Evolutionary conservation across 1,140 invertebrate species (phyloP).

Genomic region (Gonioctena quinquepunctata): DNA sequence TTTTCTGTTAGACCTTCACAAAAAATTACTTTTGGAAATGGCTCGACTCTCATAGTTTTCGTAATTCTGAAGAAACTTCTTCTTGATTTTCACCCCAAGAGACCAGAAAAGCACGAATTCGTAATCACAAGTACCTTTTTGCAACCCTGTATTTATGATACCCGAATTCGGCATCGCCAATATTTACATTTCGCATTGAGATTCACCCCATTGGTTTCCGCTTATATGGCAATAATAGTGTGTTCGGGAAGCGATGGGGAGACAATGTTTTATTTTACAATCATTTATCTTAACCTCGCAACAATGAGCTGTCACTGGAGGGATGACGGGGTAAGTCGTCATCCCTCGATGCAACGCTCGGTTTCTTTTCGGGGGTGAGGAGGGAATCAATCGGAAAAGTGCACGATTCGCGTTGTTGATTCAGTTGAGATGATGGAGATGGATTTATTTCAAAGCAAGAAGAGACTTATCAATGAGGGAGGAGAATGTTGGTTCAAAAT

Average conservation of each 20-base stretch:
- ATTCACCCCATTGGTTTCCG: constrained; percentile 43
- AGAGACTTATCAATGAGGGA: too few relatives aligned
- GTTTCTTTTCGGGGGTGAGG: neutral
- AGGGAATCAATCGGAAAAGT: neutral
- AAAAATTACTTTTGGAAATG: too few relatives aligned
- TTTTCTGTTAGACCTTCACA: too few relatives aligned
- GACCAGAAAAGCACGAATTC: too few relatives aligned
- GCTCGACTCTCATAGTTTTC: too few relatives aligned
- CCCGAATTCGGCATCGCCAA: neutral
- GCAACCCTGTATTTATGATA: too few relatives aligned
- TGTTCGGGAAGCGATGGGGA: constrained; percentile 36
- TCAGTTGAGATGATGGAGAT: too few relatives aligned
- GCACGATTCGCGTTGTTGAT: neutral
- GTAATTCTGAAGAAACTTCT: too few relatives aligned
- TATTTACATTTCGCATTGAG: constrained; percentile 36
- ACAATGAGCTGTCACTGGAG: constrained; percentile 50
- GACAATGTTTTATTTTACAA: constrained; percentile 49
- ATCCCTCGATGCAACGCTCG: constrained; percentile 25
- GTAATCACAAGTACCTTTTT: too few relatives aligned
- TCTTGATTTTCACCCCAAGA: too few relatives aligned
- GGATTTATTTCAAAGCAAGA: too few relatives aligned
- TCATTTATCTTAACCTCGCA: constrained; percentile 53
- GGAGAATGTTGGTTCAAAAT: too few relatives aligned
- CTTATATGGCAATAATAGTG: constrained; percentile 44
- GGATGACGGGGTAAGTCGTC: constrained; percentile 47